Evolutionary conservation across 2,113 vertebrate species (phyloP), one percentile per base, ranked within the genome.

Genomic region (Prietella phreatophila): DNA sequence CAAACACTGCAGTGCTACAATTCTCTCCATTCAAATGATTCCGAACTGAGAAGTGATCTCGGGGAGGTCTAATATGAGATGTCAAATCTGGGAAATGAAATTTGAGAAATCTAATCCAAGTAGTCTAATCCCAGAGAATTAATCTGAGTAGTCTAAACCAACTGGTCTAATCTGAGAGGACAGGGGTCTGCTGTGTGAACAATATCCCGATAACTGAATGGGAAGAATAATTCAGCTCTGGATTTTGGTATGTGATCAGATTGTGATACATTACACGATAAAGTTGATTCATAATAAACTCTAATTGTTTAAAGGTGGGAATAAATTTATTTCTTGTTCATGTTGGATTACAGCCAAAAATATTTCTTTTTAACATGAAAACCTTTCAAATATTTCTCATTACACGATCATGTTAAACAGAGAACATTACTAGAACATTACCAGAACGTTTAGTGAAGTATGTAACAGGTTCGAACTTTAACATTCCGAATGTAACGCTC

Each of bases 1-100:
- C 39, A 90, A 85, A 90, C 86, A 88, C 67, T 22, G n/a, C 67
- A 13, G 67, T 11, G 7, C n/a, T 10, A 71, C 56, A 50, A 13
- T 79, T 55, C n/a, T 67, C 13, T 30, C 69, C 69, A 39, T 39
- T 39, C 69, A 39, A 5, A 50, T 0, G 22, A 11, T 39, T 50
- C 11, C 73, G 14, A 33, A 19, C 30, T 17, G 33, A 9, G 15
- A 19, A 19, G 69, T 19, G 30, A 7, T 8, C 8, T 39, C 33
- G 8, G 7, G 17, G 69, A 71, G 33, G 69, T 71, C 69, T 20
- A 39, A 53, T 53, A 50, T 53, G 47, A 30, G 47, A 3, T 27
- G 47, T 15, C 47, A 30, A 71, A 39, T 39, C 17, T 73, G 22
- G 15, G 39, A 25, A 47, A 22, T 5, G 10, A 25, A 13, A 75